Evolutionary conservation across 2,797 vertebrate species (phyloP).

Genomic region (Diglossa cyanea): DNA sequence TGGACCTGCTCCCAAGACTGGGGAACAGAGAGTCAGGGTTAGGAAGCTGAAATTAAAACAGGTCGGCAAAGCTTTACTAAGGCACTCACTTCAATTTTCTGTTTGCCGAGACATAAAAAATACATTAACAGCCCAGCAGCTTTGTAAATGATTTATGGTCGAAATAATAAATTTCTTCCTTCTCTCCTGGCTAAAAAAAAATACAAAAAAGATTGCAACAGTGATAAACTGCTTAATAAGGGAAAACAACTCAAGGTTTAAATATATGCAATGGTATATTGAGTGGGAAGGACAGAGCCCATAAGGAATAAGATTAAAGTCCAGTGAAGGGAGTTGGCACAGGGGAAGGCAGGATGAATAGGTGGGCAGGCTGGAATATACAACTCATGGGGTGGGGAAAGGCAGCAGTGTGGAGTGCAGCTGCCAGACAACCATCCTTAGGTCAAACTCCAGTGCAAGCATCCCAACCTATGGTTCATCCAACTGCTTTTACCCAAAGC

Average conservation of each 20-base stretch:
- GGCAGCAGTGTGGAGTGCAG: accelerated
- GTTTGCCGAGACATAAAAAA: constrained; percentile 67
- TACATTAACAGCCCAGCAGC: constrained; percentile 46
- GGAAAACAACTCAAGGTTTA: constrained; percentile 34
- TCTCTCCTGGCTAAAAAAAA: background rate
- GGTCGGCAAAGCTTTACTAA: background rate
- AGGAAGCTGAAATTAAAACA: constrained; percentile 50
- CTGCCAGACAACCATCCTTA: background rate
- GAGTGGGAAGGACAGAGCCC: background rate
- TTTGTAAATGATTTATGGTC: constrained; percentile 67
- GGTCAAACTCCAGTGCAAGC: background rate
- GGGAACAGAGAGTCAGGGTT: background rate
- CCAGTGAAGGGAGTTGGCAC: background rate
- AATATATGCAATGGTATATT: constrained; percentile 21
- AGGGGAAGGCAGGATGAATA: background rate
- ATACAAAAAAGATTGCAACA: background rate
- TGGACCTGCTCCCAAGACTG: background rate
- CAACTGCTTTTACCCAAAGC: background rate
- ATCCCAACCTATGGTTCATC: background rate
- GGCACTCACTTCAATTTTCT: constrained; percentile 51
- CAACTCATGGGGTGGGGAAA: background rate
- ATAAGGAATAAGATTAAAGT: background rate
- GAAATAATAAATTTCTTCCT: constrained; percentile 48
- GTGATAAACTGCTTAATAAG: constrained; percentile 67
- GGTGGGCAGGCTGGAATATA: background rate